phyloP scores from a whole-genome alignment of 2,888 invertebrate species.

The Eupithecia exiguata region DNA sequence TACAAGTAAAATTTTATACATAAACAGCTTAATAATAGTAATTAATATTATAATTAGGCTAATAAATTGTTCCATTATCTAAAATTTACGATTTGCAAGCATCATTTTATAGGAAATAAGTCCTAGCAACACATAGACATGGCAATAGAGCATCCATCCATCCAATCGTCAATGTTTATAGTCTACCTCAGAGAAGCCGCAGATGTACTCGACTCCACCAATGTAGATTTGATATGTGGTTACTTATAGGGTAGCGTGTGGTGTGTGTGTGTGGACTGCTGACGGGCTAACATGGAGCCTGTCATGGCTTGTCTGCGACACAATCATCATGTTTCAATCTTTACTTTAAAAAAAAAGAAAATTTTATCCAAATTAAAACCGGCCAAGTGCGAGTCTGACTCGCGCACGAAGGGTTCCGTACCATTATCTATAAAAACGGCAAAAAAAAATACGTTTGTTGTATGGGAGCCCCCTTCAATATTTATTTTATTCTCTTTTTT shows the following conservation, averaged over 20 bases:
- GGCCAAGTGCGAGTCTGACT: too few relatives aligned
- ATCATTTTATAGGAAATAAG: not conserved
- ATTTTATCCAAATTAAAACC: too few relatives aligned
- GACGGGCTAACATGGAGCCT: not conserved
- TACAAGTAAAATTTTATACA: too few relatives aligned
- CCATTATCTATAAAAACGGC: too few relatives aligned
- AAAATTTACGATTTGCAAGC: too few relatives aligned
- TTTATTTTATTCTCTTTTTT: too few relatives aligned
- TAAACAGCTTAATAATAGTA: too few relatives aligned
- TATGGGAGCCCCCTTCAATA: too few relatives aligned
- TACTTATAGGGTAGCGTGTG: not conserved
- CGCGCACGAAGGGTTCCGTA: too few relatives aligned
- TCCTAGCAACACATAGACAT: not conserved
- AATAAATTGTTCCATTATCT: not conserved
- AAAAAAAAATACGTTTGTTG: too few relatives aligned
- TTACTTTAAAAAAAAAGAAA: not conserved
- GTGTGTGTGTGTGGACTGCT: not conserved
- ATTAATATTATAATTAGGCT: not conserved
- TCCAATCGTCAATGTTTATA: not conserved
- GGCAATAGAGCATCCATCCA: not conserved
- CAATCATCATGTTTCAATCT: not conserved
- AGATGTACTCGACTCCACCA: not conserved
- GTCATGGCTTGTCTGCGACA: not conserved
- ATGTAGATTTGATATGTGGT: not conserved
- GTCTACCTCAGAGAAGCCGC: not conserved